phyloP scores from a whole-genome alignment of 2,797 vertebrate species.

The Kryptopterus vitreolus region DNA sequence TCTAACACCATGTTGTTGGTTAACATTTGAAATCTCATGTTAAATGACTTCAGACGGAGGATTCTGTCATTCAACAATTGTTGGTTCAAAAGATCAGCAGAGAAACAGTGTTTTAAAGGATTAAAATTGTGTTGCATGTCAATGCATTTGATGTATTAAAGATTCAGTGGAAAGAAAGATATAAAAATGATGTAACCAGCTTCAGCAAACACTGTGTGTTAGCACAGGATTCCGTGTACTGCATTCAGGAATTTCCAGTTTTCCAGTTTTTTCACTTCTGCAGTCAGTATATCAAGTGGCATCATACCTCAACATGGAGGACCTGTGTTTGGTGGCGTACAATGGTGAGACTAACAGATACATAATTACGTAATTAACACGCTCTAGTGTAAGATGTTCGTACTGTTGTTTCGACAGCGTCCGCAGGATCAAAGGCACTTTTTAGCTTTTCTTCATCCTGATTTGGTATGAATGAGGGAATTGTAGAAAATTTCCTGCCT shows the following conservation, averaged over 20 bases:
- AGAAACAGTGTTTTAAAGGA: too few species aligned
- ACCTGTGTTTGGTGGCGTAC: background rate
- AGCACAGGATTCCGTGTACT: background rate
- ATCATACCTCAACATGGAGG: background rate
- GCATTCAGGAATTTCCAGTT: conserved; percentile 10
- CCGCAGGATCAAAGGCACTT: background rate
- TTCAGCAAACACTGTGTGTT: background rate
- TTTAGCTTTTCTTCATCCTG: too few species aligned
- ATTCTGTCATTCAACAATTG: background rate
- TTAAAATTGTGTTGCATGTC: too few species aligned
- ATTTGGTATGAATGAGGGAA: background rate
- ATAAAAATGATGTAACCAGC: background rate
- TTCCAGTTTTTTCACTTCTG: background rate
- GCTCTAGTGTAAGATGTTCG: background rate
- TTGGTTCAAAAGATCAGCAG: background rate
- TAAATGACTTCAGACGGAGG: background rate
- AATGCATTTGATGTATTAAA: too few species aligned
- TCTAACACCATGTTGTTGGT: background rate
- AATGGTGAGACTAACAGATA: background rate
- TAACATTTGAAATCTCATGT: background rate
- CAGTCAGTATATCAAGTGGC: background rate
- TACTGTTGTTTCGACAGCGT: background rate
- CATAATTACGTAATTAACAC: background rate
- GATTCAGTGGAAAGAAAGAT: background rate
- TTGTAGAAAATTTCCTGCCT: background rate